Evolutionary conservation across 2,113 vertebrate genomes (phyloP), one percentile per base, ranked within the genome.

Genomic region (Tympanuchus pallidicinctus): DNA sequence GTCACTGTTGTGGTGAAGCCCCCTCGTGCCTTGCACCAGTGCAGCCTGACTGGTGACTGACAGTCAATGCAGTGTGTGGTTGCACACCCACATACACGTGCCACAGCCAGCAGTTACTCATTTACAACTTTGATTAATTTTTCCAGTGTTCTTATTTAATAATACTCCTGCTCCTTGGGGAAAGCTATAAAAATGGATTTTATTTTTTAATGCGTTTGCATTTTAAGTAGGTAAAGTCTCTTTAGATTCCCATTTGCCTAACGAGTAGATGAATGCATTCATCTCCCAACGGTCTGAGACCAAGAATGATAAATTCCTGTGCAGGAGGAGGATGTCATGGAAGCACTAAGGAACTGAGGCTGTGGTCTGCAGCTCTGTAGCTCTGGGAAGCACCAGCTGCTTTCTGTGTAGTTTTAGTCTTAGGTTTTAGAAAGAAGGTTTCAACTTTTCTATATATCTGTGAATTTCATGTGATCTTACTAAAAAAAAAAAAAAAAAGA

Each of bases 201-300:
- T 89, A 48, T 91, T 95, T 94, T 93, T 57, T 96, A 43, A 88
- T 30, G 61, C 42, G 22, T 32, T 91, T 90, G 84, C 72, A 82
- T 94, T 89, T 89, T 65, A 84, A 90, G 45, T 89, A 63, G 50
- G 63, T 72, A 12, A 70, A 73, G 40, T 57, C 74, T 76, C 66
- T 79, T 79, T 76, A 76, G 85, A 45, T 80, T 87, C 43, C 45
- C 34, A 5, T 83, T 92, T 88, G 50, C 69, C 50, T 80, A 71
- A 77, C 90, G 59, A 66, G 50, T 8, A 80, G 79, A 66, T 86
- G 32, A 86, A 40, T 36, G 40, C 34, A n/a, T 93, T 92, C 67
- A 43, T 91, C 71, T 73, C 75, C 67, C 52, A 47, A 1, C 57
- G 75, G 78, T 28, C 78, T 93, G 70, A 84, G 73, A 89, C 57